Evolutionary conservation across 1,140 invertebrate species (phyloP).

Genomic region (Chrysomallon squamiferum): DNA sequence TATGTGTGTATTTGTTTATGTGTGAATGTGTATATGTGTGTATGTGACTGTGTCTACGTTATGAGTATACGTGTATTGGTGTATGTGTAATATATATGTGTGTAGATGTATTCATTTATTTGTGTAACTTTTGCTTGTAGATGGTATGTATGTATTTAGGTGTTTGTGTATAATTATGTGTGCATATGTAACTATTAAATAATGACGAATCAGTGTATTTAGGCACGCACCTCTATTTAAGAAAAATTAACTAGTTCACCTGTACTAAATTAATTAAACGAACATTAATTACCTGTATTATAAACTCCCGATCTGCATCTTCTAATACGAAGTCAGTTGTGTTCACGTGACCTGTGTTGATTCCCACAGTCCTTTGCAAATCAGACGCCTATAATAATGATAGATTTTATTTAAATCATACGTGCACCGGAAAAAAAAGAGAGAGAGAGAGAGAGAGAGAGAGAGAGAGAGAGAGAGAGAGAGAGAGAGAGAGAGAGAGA

Average conservation of each 20-base stretch:
- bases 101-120: background rate
- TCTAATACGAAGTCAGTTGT: background rate
- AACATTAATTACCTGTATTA: background rate
- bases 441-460: background rate
- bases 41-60: slow-evolving; percentile 1
- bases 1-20: background rate
- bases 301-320: background rate
- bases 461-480: slow-evolving; percentile 7
- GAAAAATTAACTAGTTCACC: too few species aligned
- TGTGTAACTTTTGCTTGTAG: background rate
- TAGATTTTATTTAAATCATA: too few species aligned
- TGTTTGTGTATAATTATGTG: background rate
- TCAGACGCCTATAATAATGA: background rate
- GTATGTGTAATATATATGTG: background rate
- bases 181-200: too few species aligned
- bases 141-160: background rate
- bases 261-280: too few species aligned
- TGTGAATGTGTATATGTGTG: background rate
- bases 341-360: slow-evolving; percentile 5
- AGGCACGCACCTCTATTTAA: too few species aligned
- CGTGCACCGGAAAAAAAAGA: background rate
- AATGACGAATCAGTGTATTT: too few species aligned
- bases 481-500: slow-evolving; percentile 7
- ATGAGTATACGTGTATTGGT: background rate
- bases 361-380: background rate